Conservation (phyloP, 1,140 invertebrate species). For the Cydia strobilella region DNA sequence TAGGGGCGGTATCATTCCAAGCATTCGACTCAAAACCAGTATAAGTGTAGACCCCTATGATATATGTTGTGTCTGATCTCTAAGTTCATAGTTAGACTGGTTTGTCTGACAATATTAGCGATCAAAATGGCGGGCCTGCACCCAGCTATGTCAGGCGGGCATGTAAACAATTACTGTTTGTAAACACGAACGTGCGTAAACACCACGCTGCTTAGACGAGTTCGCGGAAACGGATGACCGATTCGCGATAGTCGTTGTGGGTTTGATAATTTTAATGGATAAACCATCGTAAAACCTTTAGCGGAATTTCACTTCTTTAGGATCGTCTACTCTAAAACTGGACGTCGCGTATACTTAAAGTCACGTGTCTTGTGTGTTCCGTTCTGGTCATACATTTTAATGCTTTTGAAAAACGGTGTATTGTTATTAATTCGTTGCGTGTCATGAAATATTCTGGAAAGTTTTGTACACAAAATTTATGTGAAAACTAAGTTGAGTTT, state of each 20-base stretch:
- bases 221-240: slow-evolving; percentile 12
- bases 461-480: too few species aligned
- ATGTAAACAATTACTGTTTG: slow-evolving; percentile 27
- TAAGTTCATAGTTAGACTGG: not conserved
- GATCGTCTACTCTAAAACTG: too few species aligned
- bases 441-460: too few species aligned
- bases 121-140: slow-evolving; percentile 6
- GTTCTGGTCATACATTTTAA: too few species aligned
- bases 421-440: too few species aligned
- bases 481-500: too few species aligned
- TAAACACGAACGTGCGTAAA: slow-evolving; percentile 28
- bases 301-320: too few species aligned
- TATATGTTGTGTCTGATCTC: not conserved
- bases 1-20: not conserved
- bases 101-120: not conserved
- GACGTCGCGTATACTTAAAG: too few species aligned
- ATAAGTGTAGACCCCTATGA: not conserved
- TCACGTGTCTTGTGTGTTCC: too few species aligned
- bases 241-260: slow-evolving; percentile 9
- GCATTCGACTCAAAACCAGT: not conserved
- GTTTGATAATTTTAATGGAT: slow-evolving; percentile 16
- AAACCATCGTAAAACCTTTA: not conserved
- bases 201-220: slow-evolving; percentile 28
- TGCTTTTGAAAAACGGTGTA: too few species aligned
- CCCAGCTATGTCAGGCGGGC: slow-evolving; percentile 14